Base-by-base conservation (phyloP, 2,888 invertebrate species). In the Tinea pellionella region DNA sequence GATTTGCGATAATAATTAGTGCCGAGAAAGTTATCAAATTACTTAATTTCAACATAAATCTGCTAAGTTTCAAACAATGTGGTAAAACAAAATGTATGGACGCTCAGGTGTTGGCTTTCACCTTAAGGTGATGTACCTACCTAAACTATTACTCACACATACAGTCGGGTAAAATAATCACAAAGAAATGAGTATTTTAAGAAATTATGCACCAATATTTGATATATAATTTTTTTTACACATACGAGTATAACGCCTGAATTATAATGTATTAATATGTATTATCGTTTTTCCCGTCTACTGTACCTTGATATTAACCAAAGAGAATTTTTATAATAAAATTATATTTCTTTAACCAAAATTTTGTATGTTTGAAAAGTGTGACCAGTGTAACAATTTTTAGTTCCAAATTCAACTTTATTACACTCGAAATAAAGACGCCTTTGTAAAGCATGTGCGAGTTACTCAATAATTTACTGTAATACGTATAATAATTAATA, bases 241-340 rank as follows among this genome's bases (percentile, higher is more conserved):
- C 9, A 47, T 6, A n/a, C 42, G 12, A 42, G 13, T n/a, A n/a
- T n/a, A 24, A 24, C 24, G 24, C 24, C 24, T 24, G 16, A 4
- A 47, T 9, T 42, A 12, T 42, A 47, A 13, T 16, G n/a, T 47
- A 16, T 47, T 47, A 47, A 47, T 47, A 47, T 16, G 8, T 15
- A 47, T 47, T 15, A 47, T 47, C 2, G 2, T 47, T 37, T 37
- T 42, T 42, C 42, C 42, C 47, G 9, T 47, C 9, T 6, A 15
- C 47, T 47, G 47, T 47, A 47, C 47, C 47, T 47, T 47, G 24
- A 47, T 47, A 16, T 47, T 47, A 37, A 47, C 47, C 47, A 47
- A 47, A 47, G 47, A 47, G 8, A 13, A 47, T 47, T 47, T 47
- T 47, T 47, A 47, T n/a, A 47, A 13, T 47, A 2, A 24, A 24